Evolutionary conservation across 2,797 vertebrate genomes (phyloP).

Genomic region (Chelon auratus): DNA sequence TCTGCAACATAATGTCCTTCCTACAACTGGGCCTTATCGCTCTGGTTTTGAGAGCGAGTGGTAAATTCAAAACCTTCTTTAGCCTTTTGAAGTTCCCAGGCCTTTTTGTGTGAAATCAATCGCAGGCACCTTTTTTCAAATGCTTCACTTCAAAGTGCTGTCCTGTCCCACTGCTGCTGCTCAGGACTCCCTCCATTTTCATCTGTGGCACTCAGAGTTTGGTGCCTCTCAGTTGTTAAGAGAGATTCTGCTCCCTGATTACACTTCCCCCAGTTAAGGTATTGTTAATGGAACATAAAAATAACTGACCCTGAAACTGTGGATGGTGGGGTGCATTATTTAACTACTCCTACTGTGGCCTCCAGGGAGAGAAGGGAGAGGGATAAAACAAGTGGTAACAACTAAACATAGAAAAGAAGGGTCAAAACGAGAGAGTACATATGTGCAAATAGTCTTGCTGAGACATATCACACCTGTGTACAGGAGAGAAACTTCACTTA

Average conservation of each 20-base stretch:
- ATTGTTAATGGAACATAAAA: conserved; percentile 73
- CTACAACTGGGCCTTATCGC: conserved; percentile 65
- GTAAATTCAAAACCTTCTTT: conserved; percentile 77
- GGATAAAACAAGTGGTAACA: conserved; percentile 21
- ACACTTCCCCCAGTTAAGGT: conserved; percentile 54
- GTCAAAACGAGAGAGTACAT: background rate
- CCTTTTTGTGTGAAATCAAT: conserved; percentile 83
- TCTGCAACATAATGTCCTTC: conserved; percentile 59
- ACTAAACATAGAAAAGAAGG: conserved; percentile 30
- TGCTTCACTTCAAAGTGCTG: conserved; percentile 78
- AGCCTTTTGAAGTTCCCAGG: conserved; percentile 80
- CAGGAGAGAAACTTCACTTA: conserved; percentile 21
- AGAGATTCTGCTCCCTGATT: conserved; percentile 70
- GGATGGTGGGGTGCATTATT: conserved; percentile 69
- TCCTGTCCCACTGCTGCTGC: conserved; percentile 59
- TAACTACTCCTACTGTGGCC: conserved; percentile 55
- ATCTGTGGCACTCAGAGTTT: conserved; percentile 54
- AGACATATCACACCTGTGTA: conserved; percentile 37
- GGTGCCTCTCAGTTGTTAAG: conserved; percentile 58
- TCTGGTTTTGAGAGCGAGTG: conserved; percentile 53
- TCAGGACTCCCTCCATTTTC: conserved; percentile 60
- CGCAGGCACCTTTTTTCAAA: conserved; percentile 67
- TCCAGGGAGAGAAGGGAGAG: conserved; percentile 21
- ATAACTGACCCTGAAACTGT: conserved; percentile 74
- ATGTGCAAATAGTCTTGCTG: background rate